Conservation (phyloP, 2,888 invertebrate species). For the Zygogramma bicolorata region DNA sequence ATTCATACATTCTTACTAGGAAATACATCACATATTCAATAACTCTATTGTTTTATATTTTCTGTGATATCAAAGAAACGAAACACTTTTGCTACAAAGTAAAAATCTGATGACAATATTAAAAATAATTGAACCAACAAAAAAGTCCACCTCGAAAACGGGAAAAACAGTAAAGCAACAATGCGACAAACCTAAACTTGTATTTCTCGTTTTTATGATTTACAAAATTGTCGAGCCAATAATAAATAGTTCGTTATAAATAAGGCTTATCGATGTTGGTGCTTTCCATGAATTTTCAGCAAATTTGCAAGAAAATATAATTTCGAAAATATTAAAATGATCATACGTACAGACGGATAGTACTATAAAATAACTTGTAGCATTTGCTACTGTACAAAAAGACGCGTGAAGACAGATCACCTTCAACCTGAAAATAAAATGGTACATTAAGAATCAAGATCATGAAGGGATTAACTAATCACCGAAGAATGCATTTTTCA, state of each 20-base stretch:
- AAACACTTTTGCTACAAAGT: not conserved
- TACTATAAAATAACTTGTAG: slow-evolving; percentile 57
- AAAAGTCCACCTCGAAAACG: not conserved
- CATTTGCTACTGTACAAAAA: slow-evolving; percentile 56
- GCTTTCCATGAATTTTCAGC: slow-evolving; percentile 52
- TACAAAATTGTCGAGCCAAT: slow-evolving; percentile 29
- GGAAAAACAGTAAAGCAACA: not conserved
- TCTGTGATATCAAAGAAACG: not conserved
- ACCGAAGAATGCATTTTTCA: too few relatives aligned
- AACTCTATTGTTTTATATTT: not conserved
- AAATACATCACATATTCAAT: slow-evolving; percentile 16
- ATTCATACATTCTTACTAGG: slow-evolving; percentile 22
- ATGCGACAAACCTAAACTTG: not conserved
- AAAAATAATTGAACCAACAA: slow-evolving; percentile 4
- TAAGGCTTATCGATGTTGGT: slow-evolving; percentile 52
- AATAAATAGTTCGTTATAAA: slow-evolving; percentile 50
- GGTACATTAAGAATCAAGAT: not conserved
- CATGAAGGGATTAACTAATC: too few relatives aligned
- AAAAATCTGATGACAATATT: not conserved
- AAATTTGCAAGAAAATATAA: slow-evolving; percentile 39
- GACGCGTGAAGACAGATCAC: slow-evolving; percentile 51
- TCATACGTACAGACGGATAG: slow-evolving; percentile 61
- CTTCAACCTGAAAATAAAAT: slow-evolving; percentile 49
- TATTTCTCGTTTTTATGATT: slow-evolving; percentile 7
- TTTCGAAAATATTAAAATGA: slow-evolving; percentile 49